Conservation (phyloP, 2,113 vertebrate genomes). For the Centropus bengalensis region DNA sequence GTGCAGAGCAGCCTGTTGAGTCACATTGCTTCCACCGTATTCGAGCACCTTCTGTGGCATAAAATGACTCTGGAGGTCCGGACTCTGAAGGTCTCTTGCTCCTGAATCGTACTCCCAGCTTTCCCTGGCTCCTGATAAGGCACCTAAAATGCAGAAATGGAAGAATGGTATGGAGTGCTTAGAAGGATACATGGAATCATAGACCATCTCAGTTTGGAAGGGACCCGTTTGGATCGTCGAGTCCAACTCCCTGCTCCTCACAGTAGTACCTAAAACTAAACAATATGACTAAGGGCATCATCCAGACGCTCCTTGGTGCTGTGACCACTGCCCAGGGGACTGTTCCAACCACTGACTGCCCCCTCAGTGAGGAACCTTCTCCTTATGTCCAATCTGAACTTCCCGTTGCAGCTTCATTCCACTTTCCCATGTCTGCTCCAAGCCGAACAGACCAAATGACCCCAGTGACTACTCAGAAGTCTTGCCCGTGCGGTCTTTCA, state of each 20-base stretch:
- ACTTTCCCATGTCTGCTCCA: not conserved
- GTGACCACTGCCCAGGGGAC: not conserved
- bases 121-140: conserved; percentile 78
- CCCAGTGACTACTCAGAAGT: fast-evolving
- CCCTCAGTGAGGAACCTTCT: not conserved
- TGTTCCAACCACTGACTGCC: not conserved
- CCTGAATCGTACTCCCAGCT: conserved; percentile 85
- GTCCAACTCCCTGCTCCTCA: not conserved
- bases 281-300: fast-evolving
- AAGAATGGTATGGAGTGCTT: not conserved
- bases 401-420: not conserved
- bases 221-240: fast-evolving
- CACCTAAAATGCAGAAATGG: conserved; percentile 66
- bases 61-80: conserved; percentile 69
- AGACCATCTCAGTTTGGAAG: not conserved
- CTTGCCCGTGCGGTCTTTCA: not conserved
- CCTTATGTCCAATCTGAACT: not conserved
- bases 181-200: not conserved
- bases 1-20: conserved; percentile 65
- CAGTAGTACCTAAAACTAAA: not conserved
- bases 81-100: conserved; percentile 81
- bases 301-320: fast-evolving
- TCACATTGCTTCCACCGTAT: conserved; percentile 17
- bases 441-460: not conserved
- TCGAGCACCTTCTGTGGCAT: conserved; percentile 65